These are phyloP conservation scores for Ormyrus labotus DNA, from an alignment of 2,888 invertebrate species.

Conservation along the genomic window DNA sequence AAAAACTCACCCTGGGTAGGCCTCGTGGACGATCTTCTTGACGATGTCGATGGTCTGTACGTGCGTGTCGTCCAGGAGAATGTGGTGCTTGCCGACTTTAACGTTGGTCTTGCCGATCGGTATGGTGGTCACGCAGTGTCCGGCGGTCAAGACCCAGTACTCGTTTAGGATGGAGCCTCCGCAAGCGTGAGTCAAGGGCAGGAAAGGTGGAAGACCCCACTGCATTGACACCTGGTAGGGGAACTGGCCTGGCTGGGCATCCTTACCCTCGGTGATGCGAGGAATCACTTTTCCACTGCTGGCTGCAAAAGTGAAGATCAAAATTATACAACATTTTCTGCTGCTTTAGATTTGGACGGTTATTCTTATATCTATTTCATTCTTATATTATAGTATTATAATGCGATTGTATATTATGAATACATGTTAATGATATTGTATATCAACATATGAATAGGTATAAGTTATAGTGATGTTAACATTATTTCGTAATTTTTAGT, in stretches of 20 bases:
- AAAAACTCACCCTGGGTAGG: constrained; percentile 57
- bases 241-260: constrained; percentile 72
- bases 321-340: too few relatives aligned
- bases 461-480: too few relatives aligned
- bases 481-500: too few relatives aligned
- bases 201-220: constrained; percentile 63
- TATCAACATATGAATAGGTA: too few relatives aligned
- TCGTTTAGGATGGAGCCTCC: constrained; percentile 57
- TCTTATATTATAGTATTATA: too few relatives aligned
- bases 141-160: constrained; percentile 59
- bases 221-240: constrained; percentile 76
- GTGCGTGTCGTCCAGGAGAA: constrained; percentile 27
- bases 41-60: constrained; percentile 46
- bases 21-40: constrained; percentile 65
- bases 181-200: constrained; percentile 47
- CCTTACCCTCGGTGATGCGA: constrained; percentile 63
- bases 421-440: too few relatives aligned
- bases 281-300: background rate
- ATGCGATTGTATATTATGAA: too few relatives aligned
- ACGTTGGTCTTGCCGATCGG: constrained; percentile 45
- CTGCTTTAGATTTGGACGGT: too few relatives aligned
- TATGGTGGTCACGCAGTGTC: constrained; percentile 56
- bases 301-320: background rate
- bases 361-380: too few relatives aligned
- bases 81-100: constrained; percentile 58